Evolutionary conservation across 2,888 invertebrate genomes (phyloP).

Genomic region (Melinaea marsaeus): DNA sequence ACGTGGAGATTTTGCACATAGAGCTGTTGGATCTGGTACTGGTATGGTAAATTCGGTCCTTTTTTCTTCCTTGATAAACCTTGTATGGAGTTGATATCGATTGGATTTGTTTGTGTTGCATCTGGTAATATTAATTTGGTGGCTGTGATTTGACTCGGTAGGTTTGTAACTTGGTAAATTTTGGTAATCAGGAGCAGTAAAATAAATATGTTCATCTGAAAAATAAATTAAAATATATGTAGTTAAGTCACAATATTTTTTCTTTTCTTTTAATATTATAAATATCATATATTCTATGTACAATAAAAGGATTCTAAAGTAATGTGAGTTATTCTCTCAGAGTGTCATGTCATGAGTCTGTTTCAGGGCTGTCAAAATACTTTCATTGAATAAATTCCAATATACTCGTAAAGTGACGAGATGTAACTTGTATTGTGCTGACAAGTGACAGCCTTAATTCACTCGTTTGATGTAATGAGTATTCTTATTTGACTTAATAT

Average conservation of each 20-base stretch:
- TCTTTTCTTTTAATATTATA: too few species aligned
- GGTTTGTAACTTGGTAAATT: constrained; percentile 37
- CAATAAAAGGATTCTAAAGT: too few species aligned
- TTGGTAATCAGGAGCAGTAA: constrained; percentile 38
- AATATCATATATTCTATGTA: too few species aligned
- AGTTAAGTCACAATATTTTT: too few species aligned
- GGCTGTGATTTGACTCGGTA: constrained; percentile 36
- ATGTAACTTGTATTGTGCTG: constrained; percentile 1
- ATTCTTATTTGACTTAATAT: constrained; percentile 1
- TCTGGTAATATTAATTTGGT: constrained; percentile 26
- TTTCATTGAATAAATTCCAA: too few species aligned
- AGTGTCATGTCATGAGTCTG: too few species aligned
- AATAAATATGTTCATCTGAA: constrained; percentile 49
- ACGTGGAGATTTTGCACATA: constrained; percentile 53
- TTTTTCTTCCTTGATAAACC: constrained; percentile 42
- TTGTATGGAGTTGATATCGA: constrained; percentile 23
- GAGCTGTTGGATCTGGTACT: constrained; percentile 46
- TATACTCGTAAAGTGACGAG: too few species aligned
- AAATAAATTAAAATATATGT: constrained; percentile 17
- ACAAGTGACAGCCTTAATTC: constrained; percentile 20
- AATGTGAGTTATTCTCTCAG: too few species aligned
- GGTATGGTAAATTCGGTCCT: constrained; percentile 42
- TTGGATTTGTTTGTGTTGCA: constrained; percentile 31
- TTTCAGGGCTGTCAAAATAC: too few species aligned
- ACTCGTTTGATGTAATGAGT: constrained; percentile 3